These are phyloP conservation scores for Sisor rabdophorus DNA, from an alignment of 2,113 vertebrate genomes.

Conservation along the genomic window DNA sequence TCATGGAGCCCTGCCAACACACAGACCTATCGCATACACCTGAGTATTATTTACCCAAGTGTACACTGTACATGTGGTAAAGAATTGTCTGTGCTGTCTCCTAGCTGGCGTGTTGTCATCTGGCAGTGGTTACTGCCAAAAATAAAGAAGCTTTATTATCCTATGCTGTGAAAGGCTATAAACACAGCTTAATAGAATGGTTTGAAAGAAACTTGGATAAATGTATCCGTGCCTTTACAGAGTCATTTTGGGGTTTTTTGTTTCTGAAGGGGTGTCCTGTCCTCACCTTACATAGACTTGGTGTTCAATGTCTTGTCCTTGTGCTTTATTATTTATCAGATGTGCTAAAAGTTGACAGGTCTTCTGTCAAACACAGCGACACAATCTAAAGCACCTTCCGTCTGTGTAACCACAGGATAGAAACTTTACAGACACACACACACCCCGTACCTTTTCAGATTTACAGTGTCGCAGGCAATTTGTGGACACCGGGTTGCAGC, in stretches of 20 bases:
- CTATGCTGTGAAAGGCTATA: background rate
- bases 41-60: no score
- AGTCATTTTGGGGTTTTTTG: background rate
- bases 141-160: conserved; percentile 12
- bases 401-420: conserved; percentile 10
- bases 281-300: background rate
- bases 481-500: conserved; percentile 13
- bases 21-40: no score
- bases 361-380: background rate
- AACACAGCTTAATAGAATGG: conserved; percentile 38
- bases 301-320: conserved; percentile 1
- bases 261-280: background rate
- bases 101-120: background rate
- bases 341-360: conserved; percentile 19
- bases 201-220: conserved; percentile 36
- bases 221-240: conserved; percentile 15
- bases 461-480: conserved; percentile 6
- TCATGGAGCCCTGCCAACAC: no score
- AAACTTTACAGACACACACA: background rate
- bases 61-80: background rate
- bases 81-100: background rate
- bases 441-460: background rate
- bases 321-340: conserved; percentile 40
- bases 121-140: background rate
- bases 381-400: background rate